Conservation (phyloP, 2,888 invertebrate species). For the Pyrrhosoma nymphula region DNA sequence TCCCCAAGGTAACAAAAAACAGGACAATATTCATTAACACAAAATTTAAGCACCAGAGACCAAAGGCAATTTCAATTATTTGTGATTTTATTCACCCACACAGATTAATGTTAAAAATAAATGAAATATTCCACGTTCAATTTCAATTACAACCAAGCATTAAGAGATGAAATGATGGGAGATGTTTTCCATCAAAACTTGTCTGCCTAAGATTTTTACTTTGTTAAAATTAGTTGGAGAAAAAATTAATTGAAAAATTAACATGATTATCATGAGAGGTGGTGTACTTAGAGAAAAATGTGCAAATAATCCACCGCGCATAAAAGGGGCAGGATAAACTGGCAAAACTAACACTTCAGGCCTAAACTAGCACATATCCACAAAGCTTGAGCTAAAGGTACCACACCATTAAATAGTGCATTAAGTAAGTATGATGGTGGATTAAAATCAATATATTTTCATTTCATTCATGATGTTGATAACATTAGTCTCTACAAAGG, state of each 20-base stretch:
- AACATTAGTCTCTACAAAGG: background rate
- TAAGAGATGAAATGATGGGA: background rate
- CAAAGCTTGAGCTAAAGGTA: background rate
- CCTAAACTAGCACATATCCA: slow-evolving; percentile 2
- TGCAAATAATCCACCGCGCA: too few species aligned
- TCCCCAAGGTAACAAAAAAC: background rate
- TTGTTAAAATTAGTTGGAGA: too few species aligned
- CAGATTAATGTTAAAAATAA: background rate
- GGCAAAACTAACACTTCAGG: background rate
- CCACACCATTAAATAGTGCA: background rate
- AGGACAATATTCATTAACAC: too few species aligned
- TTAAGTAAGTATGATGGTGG: too few species aligned
- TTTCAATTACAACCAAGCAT: background rate
- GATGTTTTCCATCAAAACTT: background rate
- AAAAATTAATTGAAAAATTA: too few species aligned
- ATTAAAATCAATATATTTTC: background rate
- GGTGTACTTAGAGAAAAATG: too few species aligned
- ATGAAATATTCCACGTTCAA: background rate
- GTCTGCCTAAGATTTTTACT: background rate
- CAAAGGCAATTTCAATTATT: background rate
- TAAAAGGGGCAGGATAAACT: too few species aligned
- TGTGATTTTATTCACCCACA: background rate
- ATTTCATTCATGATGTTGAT: background rate
- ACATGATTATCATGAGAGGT: too few species aligned
- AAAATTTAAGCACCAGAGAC: background rate